Conservation (phyloP, 2,888 invertebrate genomes). For the Aphodius sticticus region DNA sequence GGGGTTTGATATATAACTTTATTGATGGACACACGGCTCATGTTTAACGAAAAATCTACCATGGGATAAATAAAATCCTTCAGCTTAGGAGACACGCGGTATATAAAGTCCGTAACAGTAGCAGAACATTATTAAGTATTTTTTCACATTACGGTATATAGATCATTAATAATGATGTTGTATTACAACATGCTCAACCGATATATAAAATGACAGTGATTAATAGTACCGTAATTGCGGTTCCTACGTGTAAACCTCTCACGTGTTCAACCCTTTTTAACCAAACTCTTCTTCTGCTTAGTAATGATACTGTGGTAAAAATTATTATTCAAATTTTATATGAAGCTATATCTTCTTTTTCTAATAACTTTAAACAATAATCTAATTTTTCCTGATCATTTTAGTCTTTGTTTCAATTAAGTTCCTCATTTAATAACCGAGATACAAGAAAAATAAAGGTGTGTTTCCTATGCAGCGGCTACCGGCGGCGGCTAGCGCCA, state of each 20-base stretch:
- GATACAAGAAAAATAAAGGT: too few relatives aligned
- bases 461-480: too few relatives aligned
- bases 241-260: slow-evolving; percentile 43
- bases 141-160: slow-evolving; percentile 47
- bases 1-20: slow-evolving; percentile 47
- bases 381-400: too few relatives aligned
- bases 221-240: slow-evolving; percentile 46
- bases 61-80: background rate
- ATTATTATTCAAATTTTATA: too few relatives aligned
- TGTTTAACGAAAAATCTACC: slow-evolving; percentile 38
- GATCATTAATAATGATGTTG: slow-evolving; percentile 53
- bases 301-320: too few relatives aligned
- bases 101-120: slow-evolving; percentile 43
- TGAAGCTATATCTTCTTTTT: too few relatives aligned
- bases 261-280: background rate
- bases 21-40: slow-evolving; percentile 45
- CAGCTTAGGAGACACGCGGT: background rate
- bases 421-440: too few relatives aligned
- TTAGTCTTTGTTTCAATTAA: too few relatives aligned
- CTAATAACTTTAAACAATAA: too few relatives aligned
- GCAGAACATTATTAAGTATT: slow-evolving; percentile 45
- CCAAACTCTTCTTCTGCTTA: background rate
- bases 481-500: too few relatives aligned
- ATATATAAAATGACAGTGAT: slow-evolving; percentile 52
- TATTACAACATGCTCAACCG: slow-evolving; percentile 49